phyloP scores from a whole-genome alignment of 2,888 invertebrate genomes.

The Drosophila nigricruria region DNA sequence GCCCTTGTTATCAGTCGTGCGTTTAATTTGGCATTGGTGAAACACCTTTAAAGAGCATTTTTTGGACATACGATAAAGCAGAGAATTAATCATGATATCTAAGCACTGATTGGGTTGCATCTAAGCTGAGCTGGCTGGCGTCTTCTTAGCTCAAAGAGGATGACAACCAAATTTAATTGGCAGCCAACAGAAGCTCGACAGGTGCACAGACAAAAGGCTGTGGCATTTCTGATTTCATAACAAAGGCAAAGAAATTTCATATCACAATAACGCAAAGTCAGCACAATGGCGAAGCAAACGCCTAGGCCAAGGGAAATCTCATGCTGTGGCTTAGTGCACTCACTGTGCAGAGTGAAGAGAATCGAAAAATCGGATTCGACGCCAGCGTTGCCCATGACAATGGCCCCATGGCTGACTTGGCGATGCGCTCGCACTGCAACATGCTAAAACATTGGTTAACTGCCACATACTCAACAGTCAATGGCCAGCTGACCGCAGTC shows the following conservation, averaged over 20 bases:
- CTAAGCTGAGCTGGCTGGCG: conserved; percentile 1
- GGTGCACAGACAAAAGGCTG: conserved; percentile 6
- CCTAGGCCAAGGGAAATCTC: conserved; percentile 1
- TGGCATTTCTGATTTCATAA: conserved; percentile 8
- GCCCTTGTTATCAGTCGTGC: conserved; percentile 1
- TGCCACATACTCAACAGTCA: conserved; percentile 47
- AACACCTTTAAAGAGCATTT: not conserved
- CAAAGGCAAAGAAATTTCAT: conserved; percentile 26
- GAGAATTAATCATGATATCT: not conserved
- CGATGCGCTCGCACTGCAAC: conserved; percentile 13
- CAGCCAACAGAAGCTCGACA: conserved; percentile 15
- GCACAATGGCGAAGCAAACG: conserved; percentile 22
- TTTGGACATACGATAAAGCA: not conserved
- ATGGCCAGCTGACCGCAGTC: conserved; percentile 34
- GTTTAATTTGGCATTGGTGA: not conserved
- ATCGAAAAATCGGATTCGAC: not conserved
- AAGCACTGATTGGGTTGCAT: conserved; percentile 2
- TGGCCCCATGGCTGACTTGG: conserved; percentile 27
- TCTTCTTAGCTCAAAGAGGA: not conserved
- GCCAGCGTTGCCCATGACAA: conserved; percentile 4
- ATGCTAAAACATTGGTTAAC: conserved; percentile 56
- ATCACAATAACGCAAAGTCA: conserved; percentile 30
- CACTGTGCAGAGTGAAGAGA: not conserved
- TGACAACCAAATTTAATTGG: conserved; percentile 18
- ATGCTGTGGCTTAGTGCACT: conserved; percentile 2